Evolutionary conservation across 2,888 invertebrate genomes (phyloP), one percentile per base, ranked within the genome.

Genomic region (Asteroscopus sphinx): DNA sequence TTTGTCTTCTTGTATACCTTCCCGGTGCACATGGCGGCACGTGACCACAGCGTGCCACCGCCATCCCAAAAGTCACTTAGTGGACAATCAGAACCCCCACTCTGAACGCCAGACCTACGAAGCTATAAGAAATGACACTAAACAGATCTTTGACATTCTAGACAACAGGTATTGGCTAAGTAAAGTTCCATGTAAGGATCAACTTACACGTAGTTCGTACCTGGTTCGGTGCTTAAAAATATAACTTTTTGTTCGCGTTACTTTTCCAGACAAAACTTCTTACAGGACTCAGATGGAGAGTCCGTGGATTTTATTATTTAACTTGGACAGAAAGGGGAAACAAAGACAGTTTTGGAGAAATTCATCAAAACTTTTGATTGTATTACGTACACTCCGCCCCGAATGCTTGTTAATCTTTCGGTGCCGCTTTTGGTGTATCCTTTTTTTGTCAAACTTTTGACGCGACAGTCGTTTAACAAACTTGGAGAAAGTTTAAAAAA

Each of bases 311-410:
- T 90, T 90, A 89, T 91, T 90, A 90, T 90, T 87, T 81, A 88
- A 89, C 85, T 90, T 86, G 81, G 82, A 86, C 85, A 83, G 85
- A 90, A 90, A 89, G 88, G 87, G 88, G 87, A 89, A 91, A 90
- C 91, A 91, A 90, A 89, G 89, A 87, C 89, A 90, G 86, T 92
- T 90, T 88, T 86, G 83, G 73, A 78, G 86, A 86, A 92, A 91
- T 93, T 92, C 91, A 92, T 93, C 90, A 92, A 92, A 93, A 93
- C 82, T 93, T 93, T 92, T 91, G 91, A 93, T 93, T 92, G 87
- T 89, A 91, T 91, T 90, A 89, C 89, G 88, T 89, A 87, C 80
- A 85, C 81, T 85, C 78, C 77, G 79, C 73, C 77, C 81, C 74
- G 82, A 81, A 85, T 83, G 85, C 84, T 88, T 89, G 84, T 87